These are phyloP conservation scores for Corapipo altera DNA, from an alignment of 2,113 vertebrate genomes.

Conservation along the genomic window DNA sequence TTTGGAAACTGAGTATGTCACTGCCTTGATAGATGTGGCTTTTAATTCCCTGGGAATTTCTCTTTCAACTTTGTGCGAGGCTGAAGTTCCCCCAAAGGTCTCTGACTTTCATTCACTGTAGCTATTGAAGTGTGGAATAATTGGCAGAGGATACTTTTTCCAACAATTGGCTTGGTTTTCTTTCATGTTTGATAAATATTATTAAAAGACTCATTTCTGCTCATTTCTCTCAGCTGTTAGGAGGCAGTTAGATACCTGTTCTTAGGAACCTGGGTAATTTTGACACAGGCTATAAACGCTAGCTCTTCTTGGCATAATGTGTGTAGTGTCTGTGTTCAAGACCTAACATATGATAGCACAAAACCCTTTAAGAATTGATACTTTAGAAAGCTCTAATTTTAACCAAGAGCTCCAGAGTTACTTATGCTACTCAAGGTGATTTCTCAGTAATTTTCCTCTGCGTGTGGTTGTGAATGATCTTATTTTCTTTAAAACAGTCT, in stretches of 20 bases:
- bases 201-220: not conserved
- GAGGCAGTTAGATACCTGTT: not conserved
- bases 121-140: conserved; percentile 8
- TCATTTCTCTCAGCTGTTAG: not conserved
- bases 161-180: not conserved
- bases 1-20: conserved; percentile 44
- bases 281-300: not conserved
- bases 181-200: conserved; percentile 23
- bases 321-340: not conserved
- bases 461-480: not conserved
- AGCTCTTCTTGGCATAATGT: not conserved
- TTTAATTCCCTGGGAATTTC: conserved; percentile 50
- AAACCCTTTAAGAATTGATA: not conserved
- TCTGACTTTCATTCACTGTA: not conserved
- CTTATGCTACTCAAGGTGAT: not conserved
- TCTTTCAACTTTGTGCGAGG: conserved; percentile 43
- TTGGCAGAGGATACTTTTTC: not conserved
- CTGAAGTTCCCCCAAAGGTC: conserved; percentile 25
- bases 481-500: not conserved
- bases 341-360: not conserved
- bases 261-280: not conserved
- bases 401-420: not conserved
- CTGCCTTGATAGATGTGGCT: conserved; percentile 5
- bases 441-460: not conserved
- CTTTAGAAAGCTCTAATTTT: not conserved